phyloP scores from a whole-genome alignment of 2,888 invertebrate species.

The Pseudococcus viburni region DNA sequence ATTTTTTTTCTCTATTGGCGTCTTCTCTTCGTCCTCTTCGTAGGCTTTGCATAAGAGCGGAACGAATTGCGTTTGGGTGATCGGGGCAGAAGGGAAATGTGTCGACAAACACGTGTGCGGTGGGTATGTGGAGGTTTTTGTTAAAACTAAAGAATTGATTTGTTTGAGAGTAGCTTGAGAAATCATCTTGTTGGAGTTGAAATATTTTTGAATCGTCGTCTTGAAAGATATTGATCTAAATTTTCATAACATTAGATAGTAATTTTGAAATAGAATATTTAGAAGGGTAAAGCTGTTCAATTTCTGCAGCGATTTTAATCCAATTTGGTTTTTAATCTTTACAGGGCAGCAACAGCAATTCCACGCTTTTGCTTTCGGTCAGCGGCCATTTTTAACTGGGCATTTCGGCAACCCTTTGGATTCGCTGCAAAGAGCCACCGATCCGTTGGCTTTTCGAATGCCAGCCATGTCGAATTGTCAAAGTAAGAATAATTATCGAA shows the following conservation, averaged over 20 bases:
- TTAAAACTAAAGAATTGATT: not conserved
- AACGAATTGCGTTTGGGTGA: not conserved
- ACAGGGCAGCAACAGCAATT: conserved; percentile 97
- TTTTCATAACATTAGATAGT: no score
- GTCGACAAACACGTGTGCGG: not conserved
- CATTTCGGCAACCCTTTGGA: conserved; percentile 72
- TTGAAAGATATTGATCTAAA: not conserved
- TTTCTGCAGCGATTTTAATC: no score
- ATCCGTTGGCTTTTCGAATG: conserved; percentile 90
- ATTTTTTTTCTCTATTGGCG: conserved; percentile 25
- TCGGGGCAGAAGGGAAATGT: not conserved
- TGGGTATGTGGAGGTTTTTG: conserved; percentile 1
- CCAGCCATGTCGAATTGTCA: conserved; percentile 88
- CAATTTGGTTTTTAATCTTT: conserved; percentile 73
- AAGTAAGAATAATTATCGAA: conserved; percentile 78
- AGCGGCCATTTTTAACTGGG: conserved; percentile 87
- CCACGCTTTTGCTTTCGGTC: conserved; percentile 85
- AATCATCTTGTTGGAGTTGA: no score
- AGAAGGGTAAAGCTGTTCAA: no score
- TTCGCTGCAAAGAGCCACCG: conserved; percentile 76
- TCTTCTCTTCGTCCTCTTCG: not conserved
- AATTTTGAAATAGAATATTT: no score
- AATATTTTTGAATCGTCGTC: no score
- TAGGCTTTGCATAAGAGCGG: not conserved
- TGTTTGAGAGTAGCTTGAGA: not conserved